phyloP scores from a whole-genome alignment of 2,113 vertebrate species.

The Crotalus tigris region DNA sequence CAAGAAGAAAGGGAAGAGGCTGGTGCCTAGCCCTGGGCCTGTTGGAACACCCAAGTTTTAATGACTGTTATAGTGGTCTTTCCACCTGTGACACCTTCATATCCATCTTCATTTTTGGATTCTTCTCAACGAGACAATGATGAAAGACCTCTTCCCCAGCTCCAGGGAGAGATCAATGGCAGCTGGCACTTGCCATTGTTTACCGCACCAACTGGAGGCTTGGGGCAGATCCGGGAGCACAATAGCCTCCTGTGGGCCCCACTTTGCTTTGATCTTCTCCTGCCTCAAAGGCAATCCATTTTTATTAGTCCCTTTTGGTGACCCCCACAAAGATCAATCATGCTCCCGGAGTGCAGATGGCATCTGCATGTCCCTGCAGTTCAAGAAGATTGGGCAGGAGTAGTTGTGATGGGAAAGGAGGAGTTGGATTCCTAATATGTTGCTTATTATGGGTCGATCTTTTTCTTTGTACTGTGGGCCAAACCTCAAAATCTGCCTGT shows the following conservation, averaged over 20 bases:
- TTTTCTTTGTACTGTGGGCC: not conserved
- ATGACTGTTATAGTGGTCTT: slow-evolving; percentile 55
- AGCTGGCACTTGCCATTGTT: slow-evolving; percentile 68
- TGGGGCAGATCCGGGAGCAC: not conserved
- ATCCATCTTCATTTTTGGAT: slow-evolving; percentile 69
- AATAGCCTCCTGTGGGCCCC: slow-evolving; percentile 15
- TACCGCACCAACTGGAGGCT: slow-evolving; percentile 50
- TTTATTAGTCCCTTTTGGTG: slow-evolving; percentile 45
- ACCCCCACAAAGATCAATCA: slow-evolving; percentile 36
- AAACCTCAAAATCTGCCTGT: not conserved
- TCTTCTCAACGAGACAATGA: slow-evolving; percentile 68
- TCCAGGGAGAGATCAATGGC: slow-evolving; percentile 64
- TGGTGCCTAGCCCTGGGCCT: not conserved
- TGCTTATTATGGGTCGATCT: not conserved
- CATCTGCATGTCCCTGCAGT: not conserved
- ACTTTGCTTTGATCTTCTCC: slow-evolving; percentile 57
- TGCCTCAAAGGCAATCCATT: slow-evolving; percentile 41
- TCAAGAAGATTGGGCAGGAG: no score
- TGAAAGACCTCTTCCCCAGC: slow-evolving; percentile 63
- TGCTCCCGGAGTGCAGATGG: slow-evolving; percentile 27
- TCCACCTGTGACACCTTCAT: slow-evolving; percentile 55
- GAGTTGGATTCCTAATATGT: not conserved
- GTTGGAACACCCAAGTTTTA: slow-evolving; percentile 45
- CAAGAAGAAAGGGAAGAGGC: not conserved
- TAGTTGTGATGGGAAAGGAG: not conserved